Evolutionary conservation across 2,797 vertebrate species (phyloP).

Genomic region (Heteromormyrus szaboi): DNA sequence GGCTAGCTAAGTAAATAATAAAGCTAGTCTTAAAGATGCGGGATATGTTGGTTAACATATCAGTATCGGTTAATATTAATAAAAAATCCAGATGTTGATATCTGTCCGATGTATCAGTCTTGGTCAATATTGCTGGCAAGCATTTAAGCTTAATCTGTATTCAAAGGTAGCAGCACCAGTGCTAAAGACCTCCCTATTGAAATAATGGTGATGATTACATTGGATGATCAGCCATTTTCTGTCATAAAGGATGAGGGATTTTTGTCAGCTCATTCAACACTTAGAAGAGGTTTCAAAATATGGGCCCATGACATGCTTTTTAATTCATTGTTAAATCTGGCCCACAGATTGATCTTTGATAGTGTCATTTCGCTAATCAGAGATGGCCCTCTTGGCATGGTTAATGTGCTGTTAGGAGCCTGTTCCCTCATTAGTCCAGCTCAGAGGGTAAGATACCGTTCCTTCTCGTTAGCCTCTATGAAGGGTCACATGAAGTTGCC

Average conservation of each 20-base stretch:
- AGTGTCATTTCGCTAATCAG: background rate
- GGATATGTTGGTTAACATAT: background rate
- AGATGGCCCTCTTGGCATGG: background rate
- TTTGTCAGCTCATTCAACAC: background rate
- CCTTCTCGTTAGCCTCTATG: background rate
- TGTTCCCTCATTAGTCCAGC: conserved; percentile 5
- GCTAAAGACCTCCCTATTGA: background rate
- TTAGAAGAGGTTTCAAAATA: background rate
- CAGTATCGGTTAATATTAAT: background rate
- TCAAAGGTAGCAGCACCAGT: background rate
- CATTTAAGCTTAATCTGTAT: background rate
- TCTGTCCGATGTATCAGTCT: background rate
- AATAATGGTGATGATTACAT: background rate
- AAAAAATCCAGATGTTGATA: background rate
- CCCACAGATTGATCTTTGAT: background rate
- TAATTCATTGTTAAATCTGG: background rate
- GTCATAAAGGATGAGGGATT: background rate
- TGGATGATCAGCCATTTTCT: background rate
- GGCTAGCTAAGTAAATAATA: background rate
- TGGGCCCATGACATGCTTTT: background rate
- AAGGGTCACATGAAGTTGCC: background rate
- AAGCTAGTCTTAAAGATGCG: background rate
- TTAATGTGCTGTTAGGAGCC: background rate
- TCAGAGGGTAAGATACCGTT: background rate
- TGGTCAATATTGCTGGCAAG: background rate